Percentiles rank a stretch among this genome's conserved stretches.
phyloP scores from a whole-genome alignment of 2,797 vertebrate species.

The Macroramphosus scolopax region DNA sequence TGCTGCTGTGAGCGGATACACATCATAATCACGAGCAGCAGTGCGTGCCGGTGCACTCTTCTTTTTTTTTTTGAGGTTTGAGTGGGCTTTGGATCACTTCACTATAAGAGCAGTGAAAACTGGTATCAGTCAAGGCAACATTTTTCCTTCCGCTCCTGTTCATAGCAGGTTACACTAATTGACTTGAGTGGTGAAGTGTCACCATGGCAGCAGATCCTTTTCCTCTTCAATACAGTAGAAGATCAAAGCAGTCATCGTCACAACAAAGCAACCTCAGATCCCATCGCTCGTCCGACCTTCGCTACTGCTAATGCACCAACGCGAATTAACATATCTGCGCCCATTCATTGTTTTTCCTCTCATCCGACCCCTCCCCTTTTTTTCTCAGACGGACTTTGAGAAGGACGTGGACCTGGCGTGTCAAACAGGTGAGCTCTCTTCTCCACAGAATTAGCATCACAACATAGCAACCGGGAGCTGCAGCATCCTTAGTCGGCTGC shows the following conservation, averaged over 20 bases:
- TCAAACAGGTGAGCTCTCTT: slow-evolving; percentile 89
- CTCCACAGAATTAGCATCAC: slow-evolving; percentile 30
- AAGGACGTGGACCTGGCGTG: slow-evolving; percentile 99
- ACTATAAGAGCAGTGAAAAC: too few species aligned
- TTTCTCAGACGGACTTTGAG: slow-evolving; percentile 95
- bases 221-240: slow-evolving; percentile 10
- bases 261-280: slow-evolving; percentile 29
- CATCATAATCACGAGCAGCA: too few species aligned
- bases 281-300: slow-evolving; percentile 9
- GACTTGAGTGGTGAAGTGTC: slow-evolving; percentile 13
- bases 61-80: too few species aligned
- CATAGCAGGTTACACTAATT: slow-evolving; percentile 6
- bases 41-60: neutral
- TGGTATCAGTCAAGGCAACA: too few species aligned
- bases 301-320: slow-evolving; percentile 12
- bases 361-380: slow-evolving; percentile 48
- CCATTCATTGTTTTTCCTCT: slow-evolving; percentile 44
- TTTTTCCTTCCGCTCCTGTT: slow-evolving; percentile 8
- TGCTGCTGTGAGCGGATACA: slow-evolving; percentile 26
- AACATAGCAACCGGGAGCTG: slow-evolving; percentile 4
- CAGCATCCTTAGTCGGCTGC: slow-evolving; percentile 12
- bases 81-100: too few species aligned
- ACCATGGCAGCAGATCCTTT: slow-evolving; percentile 31
- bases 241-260: too few species aligned
- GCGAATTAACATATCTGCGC: slow-evolving; percentile 1